Base-by-base conservation (phyloP, 2,797 vertebrate genomes). In the Cryptoprocta ferox region DNA sequence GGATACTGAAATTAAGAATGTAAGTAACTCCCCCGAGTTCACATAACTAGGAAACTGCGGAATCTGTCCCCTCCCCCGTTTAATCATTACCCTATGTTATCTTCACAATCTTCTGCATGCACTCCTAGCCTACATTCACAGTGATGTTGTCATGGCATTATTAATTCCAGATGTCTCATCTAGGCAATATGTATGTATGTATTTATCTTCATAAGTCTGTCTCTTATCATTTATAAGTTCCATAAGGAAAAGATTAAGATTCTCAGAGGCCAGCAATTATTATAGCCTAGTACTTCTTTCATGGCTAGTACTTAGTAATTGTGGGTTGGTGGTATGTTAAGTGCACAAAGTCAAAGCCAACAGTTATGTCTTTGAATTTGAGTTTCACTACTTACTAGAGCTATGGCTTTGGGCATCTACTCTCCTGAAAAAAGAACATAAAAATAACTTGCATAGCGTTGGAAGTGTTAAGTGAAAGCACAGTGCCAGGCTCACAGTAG, bases 221-320 rank as follows among this genome's bases (percentile, higher is more conserved):
- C 45, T 94, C 42, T 95, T 63, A 94, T 96, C 53, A 94, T 91
- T 91, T 93, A 37, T 65, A 92, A 83, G n/a, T 90, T 95, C 75
- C 85, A 70, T 89, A 92, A 91, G 78, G 79, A 97, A 95, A 96
- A 70, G 80, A 94, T 95, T 93, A 95, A 79, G 59, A 89, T 94
- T 96, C 79, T 95, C 37, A 42, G 83, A 82, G 42, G 75, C 89
- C 89, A 95, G 96, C 91, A 45, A 37, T 89, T 92, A 93, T 83
- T 61, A 75, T 1, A 28, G 68, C 35, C 73, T 56, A 19, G 50
- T 71, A 50, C 45, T 96, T 79, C 86, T 83, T 37, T 79, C 32
- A 89, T 30, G 78, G 53, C 65, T 63, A 24, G 30, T 56, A 35
- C 73, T 50, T 86, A 75, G 53, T 89, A 89, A 75, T 71, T 30